Evolutionary conservation across 2,888 invertebrate genomes (phyloP).

Genomic region (Noctua janthe): DNA sequence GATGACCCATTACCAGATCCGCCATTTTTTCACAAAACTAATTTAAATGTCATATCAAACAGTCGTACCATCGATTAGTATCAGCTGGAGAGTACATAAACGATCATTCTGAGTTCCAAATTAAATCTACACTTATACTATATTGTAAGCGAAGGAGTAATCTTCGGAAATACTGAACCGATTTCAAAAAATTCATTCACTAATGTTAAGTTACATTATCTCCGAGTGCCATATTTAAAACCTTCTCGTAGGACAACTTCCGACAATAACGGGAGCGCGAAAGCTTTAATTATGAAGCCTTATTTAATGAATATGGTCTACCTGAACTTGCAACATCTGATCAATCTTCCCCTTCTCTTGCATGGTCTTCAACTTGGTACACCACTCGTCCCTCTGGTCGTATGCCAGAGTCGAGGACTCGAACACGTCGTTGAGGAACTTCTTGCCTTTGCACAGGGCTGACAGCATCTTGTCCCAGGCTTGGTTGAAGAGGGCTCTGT

Average conservation of each 20-base stretch:
- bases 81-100: too few species aligned
- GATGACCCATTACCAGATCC: background rate
- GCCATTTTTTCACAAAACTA: background rate
- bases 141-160: too few species aligned
- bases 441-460: conserved; percentile 90
- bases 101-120: background rate
- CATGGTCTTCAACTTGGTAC: conserved; percentile 92
- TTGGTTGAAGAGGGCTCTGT: conserved; percentile 92
- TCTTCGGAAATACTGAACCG: too few species aligned
- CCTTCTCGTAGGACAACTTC: background rate
- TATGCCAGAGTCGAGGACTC: conserved; percentile 95
- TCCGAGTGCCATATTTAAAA: background rate
- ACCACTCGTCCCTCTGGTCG: conserved; percentile 94
- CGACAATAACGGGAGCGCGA: background rate
- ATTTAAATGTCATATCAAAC: background rate
- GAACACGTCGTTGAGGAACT: conserved; percentile 93
- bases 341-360: conserved; percentile 93
- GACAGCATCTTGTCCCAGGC: conserved; percentile 92
- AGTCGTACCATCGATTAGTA: too few species aligned
- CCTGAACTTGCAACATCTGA: conserved; percentile 92
- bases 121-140: background rate
- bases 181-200: background rate
- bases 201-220: background rate
- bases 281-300: background rate
- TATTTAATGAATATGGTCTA: background rate